Evolutionary conservation across 2,888 invertebrate genomes (phyloP).

Genomic region (Mamestra brassicae): DNA sequence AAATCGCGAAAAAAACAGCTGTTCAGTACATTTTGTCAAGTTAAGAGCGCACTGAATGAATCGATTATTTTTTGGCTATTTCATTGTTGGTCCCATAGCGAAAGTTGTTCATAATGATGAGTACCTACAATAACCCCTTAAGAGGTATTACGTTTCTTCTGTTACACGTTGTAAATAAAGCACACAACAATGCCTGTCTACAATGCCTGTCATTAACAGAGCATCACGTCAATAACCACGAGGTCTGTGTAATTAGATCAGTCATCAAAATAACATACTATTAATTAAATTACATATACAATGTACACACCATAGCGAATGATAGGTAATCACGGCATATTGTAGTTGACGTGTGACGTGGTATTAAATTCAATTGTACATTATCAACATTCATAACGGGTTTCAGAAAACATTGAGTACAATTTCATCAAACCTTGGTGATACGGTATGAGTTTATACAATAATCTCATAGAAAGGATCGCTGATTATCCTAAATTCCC

Average conservation of each 20-base stretch:
- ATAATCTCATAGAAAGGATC: not conserved
- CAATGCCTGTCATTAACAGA: not conserved
- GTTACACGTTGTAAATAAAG: no score
- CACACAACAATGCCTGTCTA: no score
- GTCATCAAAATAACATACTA: not conserved
- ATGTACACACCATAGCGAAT: not conserved
- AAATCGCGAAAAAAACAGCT: no score
- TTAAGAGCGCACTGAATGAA: no score
- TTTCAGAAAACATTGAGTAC: not conserved
- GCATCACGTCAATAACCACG: not conserved
- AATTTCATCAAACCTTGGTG: not conserved
- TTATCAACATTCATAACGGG: not conserved
- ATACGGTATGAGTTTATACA: not conserved
- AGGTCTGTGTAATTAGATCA: not conserved
- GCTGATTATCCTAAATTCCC: not conserved
- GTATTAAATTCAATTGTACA: not conserved
- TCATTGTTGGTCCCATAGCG: no score
- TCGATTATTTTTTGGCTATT: no score
- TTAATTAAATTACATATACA: not conserved
- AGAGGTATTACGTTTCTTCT: no score
- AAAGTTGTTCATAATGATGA: no score
- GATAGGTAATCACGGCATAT: not conserved
- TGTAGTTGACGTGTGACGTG: not conserved
- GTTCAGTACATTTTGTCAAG: no score
- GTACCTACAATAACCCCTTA: no score